These are phyloP conservation scores for Hydroisotoma schaefferi DNA, from an alignment of 2,888 invertebrate species.

Conservation along the genomic window DNA sequence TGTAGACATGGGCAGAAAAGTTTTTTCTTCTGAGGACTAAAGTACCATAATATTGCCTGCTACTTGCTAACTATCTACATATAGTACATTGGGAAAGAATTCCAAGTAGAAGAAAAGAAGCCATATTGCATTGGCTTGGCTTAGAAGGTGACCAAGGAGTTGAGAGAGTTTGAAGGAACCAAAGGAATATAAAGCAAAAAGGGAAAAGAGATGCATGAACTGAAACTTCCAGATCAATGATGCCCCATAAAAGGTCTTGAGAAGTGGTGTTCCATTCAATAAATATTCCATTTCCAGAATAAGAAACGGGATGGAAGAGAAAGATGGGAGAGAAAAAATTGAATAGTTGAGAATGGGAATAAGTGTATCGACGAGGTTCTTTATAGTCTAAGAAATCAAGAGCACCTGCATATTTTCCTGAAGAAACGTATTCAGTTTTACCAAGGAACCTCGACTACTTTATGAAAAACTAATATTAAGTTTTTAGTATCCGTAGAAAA, in stretches of 20 bases:
- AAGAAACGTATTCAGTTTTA: slow-evolving; percentile 12
- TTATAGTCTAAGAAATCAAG: slow-evolving; percentile 20
- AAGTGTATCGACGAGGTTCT: slow-evolving; percentile 11
- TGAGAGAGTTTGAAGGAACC: background rate
- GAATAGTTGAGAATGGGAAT: slow-evolving; percentile 13
- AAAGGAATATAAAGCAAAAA: background rate
- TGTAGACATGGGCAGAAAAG: slow-evolving; percentile 7
- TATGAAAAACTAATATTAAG: too few species aligned
- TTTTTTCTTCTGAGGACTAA: background rate
- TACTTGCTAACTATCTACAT: too few species aligned
- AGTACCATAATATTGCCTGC: too few species aligned
- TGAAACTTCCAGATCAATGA: slow-evolving; percentile 32
- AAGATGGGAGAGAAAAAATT: slow-evolving; percentile 17
- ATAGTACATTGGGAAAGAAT: too few species aligned
- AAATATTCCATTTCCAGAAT: slow-evolving; percentile 33
- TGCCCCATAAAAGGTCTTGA: slow-evolving; percentile 35
- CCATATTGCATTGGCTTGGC: background rate
- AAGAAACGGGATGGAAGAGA: slow-evolving; percentile 14
- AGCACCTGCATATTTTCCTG: slow-evolving; percentile 45
- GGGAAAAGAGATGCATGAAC: background rate
- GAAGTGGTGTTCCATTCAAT: slow-evolving; percentile 35
- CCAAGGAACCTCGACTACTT: background rate
- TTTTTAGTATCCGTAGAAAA: too few species aligned
- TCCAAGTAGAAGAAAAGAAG: too few species aligned
- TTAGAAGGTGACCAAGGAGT: background rate